Conservation (phyloP, 2,797 vertebrate species). For the Limnodromus scolopaceus region DNA sequence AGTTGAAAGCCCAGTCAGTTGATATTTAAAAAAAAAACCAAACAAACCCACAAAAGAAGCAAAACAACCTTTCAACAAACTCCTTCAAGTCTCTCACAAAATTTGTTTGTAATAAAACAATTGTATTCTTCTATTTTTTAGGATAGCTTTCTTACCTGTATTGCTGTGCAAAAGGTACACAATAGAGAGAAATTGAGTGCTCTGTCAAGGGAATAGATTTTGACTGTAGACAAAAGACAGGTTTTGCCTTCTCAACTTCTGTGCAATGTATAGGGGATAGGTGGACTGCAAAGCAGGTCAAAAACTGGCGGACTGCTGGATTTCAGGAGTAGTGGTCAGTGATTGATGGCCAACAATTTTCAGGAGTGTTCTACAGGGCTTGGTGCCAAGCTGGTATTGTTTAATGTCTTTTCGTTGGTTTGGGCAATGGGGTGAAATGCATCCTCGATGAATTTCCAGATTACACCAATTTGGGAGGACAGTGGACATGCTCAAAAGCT, state of each 20-base stretch:
- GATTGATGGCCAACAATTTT: neutral
- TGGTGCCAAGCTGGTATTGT: neutral
- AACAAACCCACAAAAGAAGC: neutral
- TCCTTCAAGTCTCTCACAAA: neutral
- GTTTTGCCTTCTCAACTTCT: neutral
- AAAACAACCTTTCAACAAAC: neutral
- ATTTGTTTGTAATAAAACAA: neutral
- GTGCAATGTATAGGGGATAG: rapidly evolving
- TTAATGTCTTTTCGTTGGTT: neutral
- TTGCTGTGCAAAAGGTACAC: neutral
- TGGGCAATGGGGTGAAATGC: neutral
- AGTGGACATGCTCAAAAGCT: rapidly evolving
- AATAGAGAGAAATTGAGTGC: neutral
- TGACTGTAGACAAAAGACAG: neutral
- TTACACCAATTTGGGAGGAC: neutral
- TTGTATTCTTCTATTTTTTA: neutral
- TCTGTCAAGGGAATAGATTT: neutral
- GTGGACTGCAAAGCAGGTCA: neutral
- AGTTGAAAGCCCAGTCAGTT: neutral
- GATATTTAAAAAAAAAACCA: neutral
- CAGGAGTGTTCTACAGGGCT: neutral
- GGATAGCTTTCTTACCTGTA: neutral
- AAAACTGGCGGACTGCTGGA: neutral
- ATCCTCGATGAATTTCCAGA: neutral
- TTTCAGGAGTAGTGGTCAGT: neutral